phyloP scores from a whole-genome alignment of 2,888 invertebrate genomes.

The Drosophila mercatorum region DNA sequence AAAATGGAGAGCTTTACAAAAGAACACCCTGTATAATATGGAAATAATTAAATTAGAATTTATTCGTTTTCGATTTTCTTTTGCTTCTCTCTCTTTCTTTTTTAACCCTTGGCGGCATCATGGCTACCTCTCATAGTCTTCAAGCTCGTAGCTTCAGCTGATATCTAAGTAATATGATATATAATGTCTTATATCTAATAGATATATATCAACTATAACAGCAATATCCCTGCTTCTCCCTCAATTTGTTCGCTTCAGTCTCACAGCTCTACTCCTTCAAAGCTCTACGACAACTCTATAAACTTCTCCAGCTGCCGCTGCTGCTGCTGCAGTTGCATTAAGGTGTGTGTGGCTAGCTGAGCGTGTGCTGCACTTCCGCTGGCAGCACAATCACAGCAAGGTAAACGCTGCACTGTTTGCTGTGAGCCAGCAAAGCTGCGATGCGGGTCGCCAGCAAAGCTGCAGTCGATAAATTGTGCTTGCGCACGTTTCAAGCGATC shows the following conservation, averaged over 20 bases:
- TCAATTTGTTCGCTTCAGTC: background rate
- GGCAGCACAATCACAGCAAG: slow-evolving; percentile 57
- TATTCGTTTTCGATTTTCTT: too few species aligned
- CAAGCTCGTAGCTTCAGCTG: background rate
- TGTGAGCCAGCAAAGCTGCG: slow-evolving; percentile 9
- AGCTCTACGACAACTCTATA: background rate
- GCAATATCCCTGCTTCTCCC: background rate
- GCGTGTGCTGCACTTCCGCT: slow-evolving; percentile 62
- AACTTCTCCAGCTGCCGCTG: background rate
- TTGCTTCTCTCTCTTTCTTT: too few species aligned
- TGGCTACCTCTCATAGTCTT: background rate
- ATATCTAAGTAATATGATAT: background rate
- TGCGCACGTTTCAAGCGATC: slow-evolving; percentile 41
- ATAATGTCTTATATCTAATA: background rate
- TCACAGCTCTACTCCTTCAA: background rate
- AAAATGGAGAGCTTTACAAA: too few species aligned
- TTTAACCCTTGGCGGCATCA: too few species aligned
- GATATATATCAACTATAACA: background rate
- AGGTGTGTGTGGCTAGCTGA: slow-evolving; percentile 27
- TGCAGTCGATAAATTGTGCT: slow-evolving; percentile 54
- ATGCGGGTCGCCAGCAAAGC: slow-evolving; percentile 46
- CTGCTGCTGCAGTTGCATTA: background rate
- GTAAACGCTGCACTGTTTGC: slow-evolving; percentile 61
- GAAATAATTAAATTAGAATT: too few species aligned
- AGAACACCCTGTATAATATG: too few species aligned